phyloP scores from a whole-genome alignment of 2,797 vertebrate genomes.

The Pipistrellus pygmaeus region DNA sequence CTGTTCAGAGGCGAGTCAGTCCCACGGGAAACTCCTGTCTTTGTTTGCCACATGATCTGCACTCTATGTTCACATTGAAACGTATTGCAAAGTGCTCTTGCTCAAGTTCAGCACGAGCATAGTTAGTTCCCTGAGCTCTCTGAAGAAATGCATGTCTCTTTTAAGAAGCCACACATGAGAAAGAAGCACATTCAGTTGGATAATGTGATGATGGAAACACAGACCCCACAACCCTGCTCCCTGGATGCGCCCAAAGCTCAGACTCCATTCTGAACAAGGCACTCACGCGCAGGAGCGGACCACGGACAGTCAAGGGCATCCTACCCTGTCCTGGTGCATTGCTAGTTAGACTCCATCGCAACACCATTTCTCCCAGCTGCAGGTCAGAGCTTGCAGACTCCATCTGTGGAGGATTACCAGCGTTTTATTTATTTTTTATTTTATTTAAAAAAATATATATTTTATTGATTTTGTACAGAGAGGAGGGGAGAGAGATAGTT shows the following conservation, averaged over 20 bases:
- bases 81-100: conserved; percentile 6
- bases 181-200: background rate
- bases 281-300: conserved; percentile 46
- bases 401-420: conserved; percentile 72
- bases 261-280: background rate
- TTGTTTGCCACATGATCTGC: background rate
- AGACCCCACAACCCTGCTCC: background rate
- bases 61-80: background rate
- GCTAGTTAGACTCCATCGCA: background rate
- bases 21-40: background rate
- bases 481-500: no score
- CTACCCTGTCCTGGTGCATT: background rate
- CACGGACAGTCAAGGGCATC: background rate
- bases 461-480: no score
- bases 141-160: background rate
- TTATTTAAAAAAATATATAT: no score
- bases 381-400: conserved; percentile 64
- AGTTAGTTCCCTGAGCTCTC: conserved; percentile 27
- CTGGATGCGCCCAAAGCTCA: background rate
- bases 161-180: background rate
- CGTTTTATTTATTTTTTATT: conserved; percentile 30
- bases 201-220: background rate
- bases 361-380: conserved; percentile 52
- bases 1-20: background rate
- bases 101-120: background rate